A percentile compares a stretch with the other conserved stretches of the same genome.
Evolutionary conservation across 2,113 vertebrate species (phyloP).

Genomic region (Trematocara variabile): DNA sequence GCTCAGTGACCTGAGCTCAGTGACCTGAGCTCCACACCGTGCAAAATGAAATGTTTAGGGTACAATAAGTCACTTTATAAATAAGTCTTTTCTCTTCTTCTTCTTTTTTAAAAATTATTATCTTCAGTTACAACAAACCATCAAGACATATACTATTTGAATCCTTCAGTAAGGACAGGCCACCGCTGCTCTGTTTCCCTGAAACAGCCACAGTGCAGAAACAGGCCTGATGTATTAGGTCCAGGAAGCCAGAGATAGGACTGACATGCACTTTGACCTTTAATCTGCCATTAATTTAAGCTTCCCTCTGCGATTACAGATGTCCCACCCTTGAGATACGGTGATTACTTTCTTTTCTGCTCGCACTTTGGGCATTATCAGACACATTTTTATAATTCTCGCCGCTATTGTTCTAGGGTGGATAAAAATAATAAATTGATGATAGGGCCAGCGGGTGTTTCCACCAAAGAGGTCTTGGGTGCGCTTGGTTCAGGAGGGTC

Average conservation of each 20-base stretch:
- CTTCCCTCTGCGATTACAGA: constrained; percentile 50
- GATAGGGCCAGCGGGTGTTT: constrained; percentile 61
- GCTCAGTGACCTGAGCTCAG: constrained; percentile 33
- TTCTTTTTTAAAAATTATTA: neutral
- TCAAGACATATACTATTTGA: neutral
- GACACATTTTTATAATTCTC: constrained; percentile 55
- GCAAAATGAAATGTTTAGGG: neutral
- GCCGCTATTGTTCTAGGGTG: constrained; percentile 70
- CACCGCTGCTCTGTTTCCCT: neutral
- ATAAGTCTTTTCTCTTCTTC: neutral
- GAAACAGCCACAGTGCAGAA: neutral
- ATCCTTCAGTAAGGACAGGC: accelerated
- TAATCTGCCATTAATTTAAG: constrained; percentile 47
- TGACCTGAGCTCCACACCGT: constrained; percentile 3
- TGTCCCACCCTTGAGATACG: constrained; percentile 41
- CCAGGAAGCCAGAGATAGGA: constrained; percentile 52
- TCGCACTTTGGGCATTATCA: constrained; percentile 38
- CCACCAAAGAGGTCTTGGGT: constrained; percentile 54
- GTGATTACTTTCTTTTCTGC: constrained; percentile 27
- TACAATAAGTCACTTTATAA: neutral
- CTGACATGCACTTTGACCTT: constrained; percentile 39
- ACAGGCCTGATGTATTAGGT: constrained; percentile 9
- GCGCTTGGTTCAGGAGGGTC: constrained; percentile 52
- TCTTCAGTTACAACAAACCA: neutral
- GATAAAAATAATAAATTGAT: constrained; percentile 70